Evolutionary conservation across 2,888 invertebrate species (phyloP).

Genomic region (Synergus japonicus): DNA sequence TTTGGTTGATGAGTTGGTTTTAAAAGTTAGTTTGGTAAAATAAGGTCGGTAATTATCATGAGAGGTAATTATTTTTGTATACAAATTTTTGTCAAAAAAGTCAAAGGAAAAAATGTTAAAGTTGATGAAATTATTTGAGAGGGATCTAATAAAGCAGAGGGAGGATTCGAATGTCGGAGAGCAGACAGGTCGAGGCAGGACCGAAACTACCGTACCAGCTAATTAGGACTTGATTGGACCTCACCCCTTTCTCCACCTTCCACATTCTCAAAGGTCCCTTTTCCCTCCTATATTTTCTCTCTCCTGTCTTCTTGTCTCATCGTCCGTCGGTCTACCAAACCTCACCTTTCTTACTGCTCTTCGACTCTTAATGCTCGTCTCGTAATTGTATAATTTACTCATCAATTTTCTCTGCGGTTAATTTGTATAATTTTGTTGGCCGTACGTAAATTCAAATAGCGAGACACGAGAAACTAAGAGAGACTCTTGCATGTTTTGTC

Average conservation of each 20-base stretch:
- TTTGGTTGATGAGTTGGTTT: too few relatives aligned
- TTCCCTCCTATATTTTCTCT: conserved; percentile 41
- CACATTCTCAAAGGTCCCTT: conserved; percentile 33
- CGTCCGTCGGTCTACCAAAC: conserved; percentile 31
- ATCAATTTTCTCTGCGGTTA: conserved; percentile 65
- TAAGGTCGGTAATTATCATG: too few relatives aligned
- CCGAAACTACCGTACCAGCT: conserved; percentile 59
- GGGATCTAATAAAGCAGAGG: conserved; percentile 21
- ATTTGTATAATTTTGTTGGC: conserved; percentile 65
- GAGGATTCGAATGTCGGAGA: conserved; percentile 29
- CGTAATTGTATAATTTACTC: conserved; percentile 67
- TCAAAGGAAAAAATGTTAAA: background rate
- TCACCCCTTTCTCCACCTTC: conserved; percentile 55
- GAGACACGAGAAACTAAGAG: conserved; percentile 5
- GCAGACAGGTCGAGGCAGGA: conserved; percentile 35
- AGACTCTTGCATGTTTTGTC: background rate
- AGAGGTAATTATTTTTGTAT: background rate
- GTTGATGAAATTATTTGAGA: conserved; percentile 34
- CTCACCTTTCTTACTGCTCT: conserved; percentile 35
- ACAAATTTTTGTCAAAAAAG: background rate
- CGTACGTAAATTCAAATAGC: conserved; percentile 54
- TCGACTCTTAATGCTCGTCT: conserved; percentile 47
- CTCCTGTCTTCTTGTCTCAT: conserved; percentile 41
- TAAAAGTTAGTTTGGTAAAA: too few relatives aligned
- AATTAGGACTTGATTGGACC: conserved; percentile 73